Conservation (phyloP, 2,113 vertebrate species). For the Parus major region DNA sequence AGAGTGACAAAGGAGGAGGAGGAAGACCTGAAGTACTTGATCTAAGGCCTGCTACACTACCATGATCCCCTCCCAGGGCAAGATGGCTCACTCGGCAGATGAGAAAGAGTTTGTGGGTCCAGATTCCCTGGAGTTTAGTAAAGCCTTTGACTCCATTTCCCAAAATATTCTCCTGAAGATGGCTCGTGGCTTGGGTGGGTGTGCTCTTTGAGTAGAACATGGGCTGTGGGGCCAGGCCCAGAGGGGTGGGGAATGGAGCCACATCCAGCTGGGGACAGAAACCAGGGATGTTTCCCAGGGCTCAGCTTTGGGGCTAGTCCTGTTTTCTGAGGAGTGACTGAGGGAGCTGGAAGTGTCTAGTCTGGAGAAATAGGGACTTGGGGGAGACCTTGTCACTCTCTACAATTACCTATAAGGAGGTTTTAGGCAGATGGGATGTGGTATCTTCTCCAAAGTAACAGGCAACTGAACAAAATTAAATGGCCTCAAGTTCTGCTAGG, state of each 20-base stretch:
- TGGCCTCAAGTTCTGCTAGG: not conserved
- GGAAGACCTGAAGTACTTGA: not conserved
- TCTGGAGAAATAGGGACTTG: not conserved
- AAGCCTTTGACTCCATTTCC: not conserved
- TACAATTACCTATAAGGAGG: not conserved
- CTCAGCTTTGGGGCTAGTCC: not conserved
- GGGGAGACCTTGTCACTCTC: not conserved
- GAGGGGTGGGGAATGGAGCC: not conserved
- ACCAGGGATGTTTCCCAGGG: not conserved
- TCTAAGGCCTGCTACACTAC: not conserved
- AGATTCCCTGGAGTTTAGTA: not conserved
- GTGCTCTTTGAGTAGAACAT: not conserved
- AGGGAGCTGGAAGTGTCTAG: not conserved
- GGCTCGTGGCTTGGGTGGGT: not conserved
- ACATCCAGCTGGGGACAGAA: not conserved
- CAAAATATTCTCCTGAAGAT: not conserved
- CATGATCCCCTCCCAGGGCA: not conserved
- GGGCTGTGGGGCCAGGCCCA: too few relatives aligned
- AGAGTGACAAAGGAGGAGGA: not conserved
- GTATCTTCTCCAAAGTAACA: not conserved
- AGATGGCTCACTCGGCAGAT: not conserved
- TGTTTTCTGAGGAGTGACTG: accelerated
- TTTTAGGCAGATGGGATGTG: not conserved
- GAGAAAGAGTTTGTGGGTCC: not conserved
- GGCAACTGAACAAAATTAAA: accelerated